Conservation (phyloP, 2,888 invertebrate species). For the Altica lythri region DNA sequence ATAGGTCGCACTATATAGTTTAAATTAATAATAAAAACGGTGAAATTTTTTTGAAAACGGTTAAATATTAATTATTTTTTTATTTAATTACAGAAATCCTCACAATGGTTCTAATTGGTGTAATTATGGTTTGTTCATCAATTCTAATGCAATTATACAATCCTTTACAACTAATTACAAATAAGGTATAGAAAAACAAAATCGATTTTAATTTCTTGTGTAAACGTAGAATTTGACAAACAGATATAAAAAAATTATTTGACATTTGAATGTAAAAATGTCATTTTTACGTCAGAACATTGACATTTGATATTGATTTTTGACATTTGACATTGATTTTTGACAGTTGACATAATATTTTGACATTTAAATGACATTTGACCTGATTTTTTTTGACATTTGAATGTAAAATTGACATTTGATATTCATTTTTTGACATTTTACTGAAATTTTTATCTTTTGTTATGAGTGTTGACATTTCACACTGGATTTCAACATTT, state of each 20-base stretch:
- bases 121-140: conserved; percentile 49
- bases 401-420: background rate
- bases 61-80: too few relatives aligned
- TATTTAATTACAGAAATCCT: conserved; percentile 50
- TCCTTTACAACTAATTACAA: conserved; percentile 49
- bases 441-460: too few relatives aligned
- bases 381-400: too few relatives aligned
- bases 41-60: too few relatives aligned
- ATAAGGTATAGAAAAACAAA: conserved; percentile 44
- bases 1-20: too few relatives aligned
- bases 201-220: background rate
- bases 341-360: background rate
- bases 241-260: background rate
- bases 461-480: background rate
- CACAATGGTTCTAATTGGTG: conserved; percentile 49
- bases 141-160: conserved; percentile 50
- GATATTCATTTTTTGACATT: background rate
- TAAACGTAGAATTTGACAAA: background rate
- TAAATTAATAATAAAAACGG: too few relatives aligned
- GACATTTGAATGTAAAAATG: background rate
- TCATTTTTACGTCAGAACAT: background rate
- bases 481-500: background rate
- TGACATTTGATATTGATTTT: background rate
- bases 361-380: background rate
- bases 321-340: background rate